These are phyloP conservation scores for Eueremaeus valkanovi DNA, from an alignment of 2,888 invertebrate species.

Conservation along the genomic window DNA sequence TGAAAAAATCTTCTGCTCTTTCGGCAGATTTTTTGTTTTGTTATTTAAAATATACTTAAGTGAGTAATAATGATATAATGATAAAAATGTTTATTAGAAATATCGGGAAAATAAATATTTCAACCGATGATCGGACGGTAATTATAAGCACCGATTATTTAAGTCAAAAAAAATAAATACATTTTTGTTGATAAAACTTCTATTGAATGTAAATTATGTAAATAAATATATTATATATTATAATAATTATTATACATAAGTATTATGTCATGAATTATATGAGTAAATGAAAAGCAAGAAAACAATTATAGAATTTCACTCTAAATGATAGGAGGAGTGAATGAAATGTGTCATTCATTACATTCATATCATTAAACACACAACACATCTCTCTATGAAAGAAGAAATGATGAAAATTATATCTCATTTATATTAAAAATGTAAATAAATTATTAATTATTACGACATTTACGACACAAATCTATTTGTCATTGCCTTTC, in stretches of 20 bases:
- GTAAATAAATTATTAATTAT: background rate
- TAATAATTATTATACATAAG: background rate
- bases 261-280: background rate
- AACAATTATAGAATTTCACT: constrained; percentile 10
- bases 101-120: background rate
- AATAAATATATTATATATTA: constrained; percentile 12
- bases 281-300: constrained; percentile 1
- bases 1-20: background rate
- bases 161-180: background rate
- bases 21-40: background rate
- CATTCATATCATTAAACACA: background rate
- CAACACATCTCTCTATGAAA: background rate
- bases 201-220: constrained; percentile 2
- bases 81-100: background rate
- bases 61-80: background rate
- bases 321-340: background rate
- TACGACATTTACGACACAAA: background rate
- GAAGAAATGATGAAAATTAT: background rate
- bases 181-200: background rate
- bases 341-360: background rate
- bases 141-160: background rate
- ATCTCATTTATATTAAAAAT: background rate
- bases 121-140: background rate
- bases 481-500: background rate
- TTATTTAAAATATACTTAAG: constrained; percentile 18